phyloP scores from a whole-genome alignment of 2,113 vertebrate genomes.

The Actenoides hombroni region DNA sequence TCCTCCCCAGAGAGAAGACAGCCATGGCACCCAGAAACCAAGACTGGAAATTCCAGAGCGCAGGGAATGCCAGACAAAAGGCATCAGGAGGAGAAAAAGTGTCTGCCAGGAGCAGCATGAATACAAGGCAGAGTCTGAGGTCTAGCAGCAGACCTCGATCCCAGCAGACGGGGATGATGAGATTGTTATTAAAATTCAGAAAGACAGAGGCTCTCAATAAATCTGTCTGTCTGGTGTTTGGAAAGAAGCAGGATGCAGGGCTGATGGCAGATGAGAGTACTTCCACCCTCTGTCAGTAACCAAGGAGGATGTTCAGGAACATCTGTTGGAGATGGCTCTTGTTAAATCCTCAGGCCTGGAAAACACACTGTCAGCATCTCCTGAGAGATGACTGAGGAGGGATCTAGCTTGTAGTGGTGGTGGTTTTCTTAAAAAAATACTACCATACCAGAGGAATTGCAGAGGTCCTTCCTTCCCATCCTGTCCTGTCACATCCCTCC shows the following conservation, averaged over 20 bases:
- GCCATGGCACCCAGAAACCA: background rate
- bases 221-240: background rate
- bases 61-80: background rate
- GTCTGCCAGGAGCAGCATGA: background rate
- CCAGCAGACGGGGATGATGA: background rate
- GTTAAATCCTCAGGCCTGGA: background rate
- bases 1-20: background rate
- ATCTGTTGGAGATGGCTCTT: background rate
- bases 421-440: background rate
- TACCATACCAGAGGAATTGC: background rate
- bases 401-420: background rate
- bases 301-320: background rate
- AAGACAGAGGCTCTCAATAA: constrained; percentile 1
- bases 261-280: background rate
- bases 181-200: constrained; percentile 18
- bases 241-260: constrained; percentile 6
- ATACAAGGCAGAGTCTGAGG: background rate
- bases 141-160: background rate
- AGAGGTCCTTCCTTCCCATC: background rate
- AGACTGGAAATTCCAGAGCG: background rate
- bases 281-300: background rate
- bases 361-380: background rate
- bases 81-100: background rate
- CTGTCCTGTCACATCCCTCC: background rate
- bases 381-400: background rate